Evolutionary conservation across 2,797 vertebrate species (phyloP).

Genomic region (Sorex maritimensis): DNA sequence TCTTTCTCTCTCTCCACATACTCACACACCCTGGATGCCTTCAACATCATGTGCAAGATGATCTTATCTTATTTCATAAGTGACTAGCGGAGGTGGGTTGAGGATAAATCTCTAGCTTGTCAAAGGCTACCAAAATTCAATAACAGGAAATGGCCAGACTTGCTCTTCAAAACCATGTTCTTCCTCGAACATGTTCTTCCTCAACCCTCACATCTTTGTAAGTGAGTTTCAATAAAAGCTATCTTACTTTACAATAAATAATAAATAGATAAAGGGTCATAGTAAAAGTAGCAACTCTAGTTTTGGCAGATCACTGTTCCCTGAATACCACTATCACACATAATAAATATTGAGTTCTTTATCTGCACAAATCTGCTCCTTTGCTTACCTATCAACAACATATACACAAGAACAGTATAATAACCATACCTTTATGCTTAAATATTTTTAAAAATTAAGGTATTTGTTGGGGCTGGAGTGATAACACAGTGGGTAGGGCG

Average conservation of each 20-base stretch:
- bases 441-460: background rate
- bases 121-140: too few species aligned
- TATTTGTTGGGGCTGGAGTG: background rate
- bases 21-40: background rate
- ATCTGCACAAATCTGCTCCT: background rate
- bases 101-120: background rate
- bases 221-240: too few species aligned
- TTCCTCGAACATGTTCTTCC: too few species aligned
- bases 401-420: background rate
- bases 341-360: background rate
- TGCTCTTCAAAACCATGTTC: too few species aligned
- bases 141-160: too few species aligned
- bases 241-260: slow-evolving; percentile 42
- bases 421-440: background rate
- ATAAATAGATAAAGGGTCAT: background rate
- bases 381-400: background rate
- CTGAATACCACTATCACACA: background rate
- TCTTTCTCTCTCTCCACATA: background rate
- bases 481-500: too few species aligned
- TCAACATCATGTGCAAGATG: background rate
- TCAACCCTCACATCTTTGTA: background rate
- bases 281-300: background rate
- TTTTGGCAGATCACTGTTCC: background rate
- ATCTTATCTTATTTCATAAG: background rate
- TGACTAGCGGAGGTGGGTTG: background rate